phyloP scores from a whole-genome alignment of 2,888 invertebrate species.

The Apamea monoglypha region DNA sequence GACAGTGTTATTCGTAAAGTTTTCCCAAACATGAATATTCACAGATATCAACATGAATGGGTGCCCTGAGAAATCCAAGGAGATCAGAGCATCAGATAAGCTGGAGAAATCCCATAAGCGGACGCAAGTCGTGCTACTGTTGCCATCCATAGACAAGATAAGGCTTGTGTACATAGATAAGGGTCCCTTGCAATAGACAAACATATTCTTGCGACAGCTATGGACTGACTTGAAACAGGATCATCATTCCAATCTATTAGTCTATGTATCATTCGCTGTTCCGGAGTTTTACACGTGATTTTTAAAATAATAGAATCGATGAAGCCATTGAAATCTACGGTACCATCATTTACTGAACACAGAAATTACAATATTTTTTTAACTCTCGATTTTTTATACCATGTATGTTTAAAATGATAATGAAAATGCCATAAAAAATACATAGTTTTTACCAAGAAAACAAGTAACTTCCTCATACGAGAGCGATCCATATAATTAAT shows the following conservation, averaged over 20 bases:
- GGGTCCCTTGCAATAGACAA: slow-evolving; percentile 58
- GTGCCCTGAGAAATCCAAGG: slow-evolving; percentile 65
- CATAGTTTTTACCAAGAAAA: slow-evolving; percentile 34
- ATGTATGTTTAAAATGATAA: neutral
- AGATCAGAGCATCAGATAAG: slow-evolving; percentile 70
- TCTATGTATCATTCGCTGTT: neutral
- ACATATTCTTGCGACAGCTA: slow-evolving; percentile 41
- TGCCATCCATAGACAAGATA: slow-evolving; percentile 71
- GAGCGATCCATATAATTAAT: slow-evolving; percentile 34
- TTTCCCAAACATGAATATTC: slow-evolving; percentile 55
- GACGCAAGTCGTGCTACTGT: slow-evolving; percentile 72
- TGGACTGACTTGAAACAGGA: slow-evolving; percentile 33
- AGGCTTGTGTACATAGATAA: slow-evolving; percentile 70
- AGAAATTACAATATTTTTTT: neutral
- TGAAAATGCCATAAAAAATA: neutral
- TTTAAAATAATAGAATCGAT: neutral
- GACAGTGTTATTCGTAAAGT: slow-evolving; percentile 47
- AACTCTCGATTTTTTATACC: neutral
- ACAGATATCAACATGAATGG: slow-evolving; percentile 65
- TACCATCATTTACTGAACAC: neutral
- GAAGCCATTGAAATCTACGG: neutral
- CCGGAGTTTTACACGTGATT: no score
- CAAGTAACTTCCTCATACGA: slow-evolving; percentile 42
- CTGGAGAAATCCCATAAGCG: slow-evolving; percentile 69
- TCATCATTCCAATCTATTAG: neutral